phyloP scores from a whole-genome alignment of 2,113 vertebrate genomes.

The Heterocephalus glaber region DNA sequence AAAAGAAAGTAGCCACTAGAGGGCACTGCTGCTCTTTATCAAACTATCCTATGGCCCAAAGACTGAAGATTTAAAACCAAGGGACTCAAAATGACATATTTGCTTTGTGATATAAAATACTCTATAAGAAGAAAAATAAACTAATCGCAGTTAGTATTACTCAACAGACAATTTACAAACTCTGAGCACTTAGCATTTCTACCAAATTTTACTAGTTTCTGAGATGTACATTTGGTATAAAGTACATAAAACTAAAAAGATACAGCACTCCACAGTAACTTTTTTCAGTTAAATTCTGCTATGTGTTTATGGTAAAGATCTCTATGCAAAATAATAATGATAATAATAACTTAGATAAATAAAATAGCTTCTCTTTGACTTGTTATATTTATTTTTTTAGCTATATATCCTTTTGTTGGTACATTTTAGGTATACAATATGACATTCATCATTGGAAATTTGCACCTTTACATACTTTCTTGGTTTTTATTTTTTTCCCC shows the following conservation, averaged over 20 bases:
- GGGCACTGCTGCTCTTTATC: constrained; percentile 58
- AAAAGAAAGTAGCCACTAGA: constrained; percentile 51
- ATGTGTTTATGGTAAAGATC: not conserved
- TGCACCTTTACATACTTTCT: too few species aligned
- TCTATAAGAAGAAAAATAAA: constrained; percentile 43
- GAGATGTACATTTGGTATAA: not conserved
- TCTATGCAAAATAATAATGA: not conserved
- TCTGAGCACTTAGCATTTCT: not conserved
- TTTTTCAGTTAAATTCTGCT: not conserved
- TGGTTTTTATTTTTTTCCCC: too few species aligned
- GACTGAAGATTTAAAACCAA: not conserved
- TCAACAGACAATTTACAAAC: constrained; percentile 47
- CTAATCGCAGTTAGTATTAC: not conserved
- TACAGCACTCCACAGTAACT: not conserved
- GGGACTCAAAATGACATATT: not conserved
- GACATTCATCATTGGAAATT: too few species aligned
- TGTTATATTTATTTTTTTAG: not conserved
- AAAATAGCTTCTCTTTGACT: not conserved
- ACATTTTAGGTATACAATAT: too few species aligned
- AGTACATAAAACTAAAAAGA: not conserved
- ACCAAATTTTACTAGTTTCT: constrained; percentile 52
- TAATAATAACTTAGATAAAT: not conserved
- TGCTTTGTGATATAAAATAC: constrained; percentile 33
- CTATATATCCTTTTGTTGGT: too few species aligned
- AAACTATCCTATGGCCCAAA: not conserved